A percentile compares a stretch with the other conserved stretches of the same genome.
These are phyloP conservation scores for Diorhabda elongata DNA, from an alignment of 1,140 invertebrate genomes.

Conservation along the genomic window DNA sequence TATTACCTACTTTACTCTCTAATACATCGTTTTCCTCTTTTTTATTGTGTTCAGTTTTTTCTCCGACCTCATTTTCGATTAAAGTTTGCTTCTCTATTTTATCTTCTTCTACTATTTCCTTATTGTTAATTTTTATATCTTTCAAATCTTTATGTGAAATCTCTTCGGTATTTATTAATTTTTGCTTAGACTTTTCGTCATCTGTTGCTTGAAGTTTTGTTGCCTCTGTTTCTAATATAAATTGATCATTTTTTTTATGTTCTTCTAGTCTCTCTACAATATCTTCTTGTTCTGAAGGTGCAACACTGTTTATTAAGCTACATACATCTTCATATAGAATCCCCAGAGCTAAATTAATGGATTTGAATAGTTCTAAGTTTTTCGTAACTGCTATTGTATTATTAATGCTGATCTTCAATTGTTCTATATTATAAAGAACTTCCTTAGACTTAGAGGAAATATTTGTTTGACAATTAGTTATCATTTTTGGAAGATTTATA, in stretches of 20 bases:
- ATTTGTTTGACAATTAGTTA: background rate
- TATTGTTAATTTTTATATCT: background rate
- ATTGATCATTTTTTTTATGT: conserved; percentile 5
- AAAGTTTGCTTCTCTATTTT: background rate
- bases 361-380: background rate
- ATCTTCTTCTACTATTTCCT: background rate
- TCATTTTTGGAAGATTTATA: background rate
- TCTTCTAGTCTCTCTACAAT: background rate
- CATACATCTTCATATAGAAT: background rate
- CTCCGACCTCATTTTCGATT: no score
- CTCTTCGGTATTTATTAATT: background rate
- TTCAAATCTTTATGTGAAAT: background rate
- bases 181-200: background rate
- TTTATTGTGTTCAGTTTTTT: no score
- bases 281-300: background rate
- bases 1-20: no score
- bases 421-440: background rate
- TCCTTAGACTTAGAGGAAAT: background rate
- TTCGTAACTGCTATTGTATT: background rate
- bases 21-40: no score
- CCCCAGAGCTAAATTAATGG: background rate
- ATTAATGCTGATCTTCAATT: background rate
- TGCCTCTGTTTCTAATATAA: conserved; percentile 11
- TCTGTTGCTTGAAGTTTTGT: background rate
- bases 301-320: background rate